These are phyloP conservation scores for Melanocharis versteri DNA, from an alignment of 2,113 vertebrate species.

Conservation along the genomic window DNA sequence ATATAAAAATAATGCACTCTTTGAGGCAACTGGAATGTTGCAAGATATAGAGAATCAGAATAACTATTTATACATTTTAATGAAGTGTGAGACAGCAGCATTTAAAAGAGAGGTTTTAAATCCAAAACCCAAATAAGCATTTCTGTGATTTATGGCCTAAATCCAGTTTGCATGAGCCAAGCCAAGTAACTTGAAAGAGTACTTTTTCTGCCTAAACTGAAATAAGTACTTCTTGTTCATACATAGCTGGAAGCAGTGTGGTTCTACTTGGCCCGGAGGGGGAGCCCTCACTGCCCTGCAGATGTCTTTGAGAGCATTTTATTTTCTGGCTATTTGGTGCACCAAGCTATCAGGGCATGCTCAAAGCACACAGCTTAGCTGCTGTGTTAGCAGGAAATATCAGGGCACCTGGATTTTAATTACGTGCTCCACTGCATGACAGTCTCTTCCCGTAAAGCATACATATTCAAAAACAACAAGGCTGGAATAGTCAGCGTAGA, in stretches of 20 bases:
- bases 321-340: neutral
- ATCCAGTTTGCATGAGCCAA: neutral
- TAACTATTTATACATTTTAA: neutral
- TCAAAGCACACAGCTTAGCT: neutral
- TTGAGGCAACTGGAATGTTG: neutral
- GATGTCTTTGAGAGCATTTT: neutral
- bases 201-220: neutral
- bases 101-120: neutral
- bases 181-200: neutral
- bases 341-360: accelerated
- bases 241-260: neutral
- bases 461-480: neutral
- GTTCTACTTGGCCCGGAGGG: accelerated
- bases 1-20: neutral
- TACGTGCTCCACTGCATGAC: neutral
- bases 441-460: neutral
- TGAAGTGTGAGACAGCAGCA: neutral
- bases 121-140: neutral
- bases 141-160: neutral
- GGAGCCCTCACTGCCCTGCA: neutral
- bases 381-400: neutral
- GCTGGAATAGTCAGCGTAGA: neutral
- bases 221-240: neutral
- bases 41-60: neutral
- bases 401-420: neutral